Conservation (phyloP, 2,888 invertebrate species). For the Altica lythri region DNA sequence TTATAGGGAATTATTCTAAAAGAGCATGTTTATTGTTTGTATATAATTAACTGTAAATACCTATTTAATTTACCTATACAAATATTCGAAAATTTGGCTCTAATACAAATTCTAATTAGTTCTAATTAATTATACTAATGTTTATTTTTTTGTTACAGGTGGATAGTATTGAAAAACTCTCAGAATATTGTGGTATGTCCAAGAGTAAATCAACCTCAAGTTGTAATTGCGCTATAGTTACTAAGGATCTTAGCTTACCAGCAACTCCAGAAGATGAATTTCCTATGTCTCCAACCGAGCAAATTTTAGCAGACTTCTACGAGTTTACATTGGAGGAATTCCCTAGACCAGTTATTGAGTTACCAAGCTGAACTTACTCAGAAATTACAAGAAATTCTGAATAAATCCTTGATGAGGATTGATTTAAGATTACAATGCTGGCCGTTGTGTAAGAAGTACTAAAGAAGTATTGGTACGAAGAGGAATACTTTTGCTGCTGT, state of each 20-base stretch:
- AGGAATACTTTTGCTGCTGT: neutral
- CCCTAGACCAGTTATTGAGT: constrained; percentile 67
- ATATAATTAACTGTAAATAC: no score
- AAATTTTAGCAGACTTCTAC: constrained; percentile 68
- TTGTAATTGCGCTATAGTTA: constrained; percentile 64
- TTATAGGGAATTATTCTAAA: no score
- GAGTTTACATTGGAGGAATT: constrained; percentile 68
- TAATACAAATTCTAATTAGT: neutral
- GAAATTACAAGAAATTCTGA: neutral
- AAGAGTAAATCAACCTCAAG: constrained; percentile 50
- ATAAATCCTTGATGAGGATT: constrained; percentile 5
- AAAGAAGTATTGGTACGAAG: neutral
- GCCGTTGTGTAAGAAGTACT: neutral
- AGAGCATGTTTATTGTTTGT: no score
- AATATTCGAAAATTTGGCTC: neutral
- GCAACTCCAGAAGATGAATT: constrained; percentile 40
- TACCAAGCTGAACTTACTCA: constrained; percentile 57
- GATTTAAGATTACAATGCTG: neutral
- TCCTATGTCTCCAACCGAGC: constrained; percentile 64
- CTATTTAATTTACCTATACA: no score
- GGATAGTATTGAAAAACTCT: constrained; percentile 61
- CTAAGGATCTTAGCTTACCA: constrained; percentile 53
- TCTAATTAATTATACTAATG: neutral
- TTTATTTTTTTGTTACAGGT: constrained; percentile 60
- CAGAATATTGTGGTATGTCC: constrained; percentile 59